A percentile compares a stretch with the other conserved stretches of the same genome.
Evolutionary conservation across 1,140 invertebrate genomes (phyloP).

Genomic region (Nylanderia fulva): DNA sequence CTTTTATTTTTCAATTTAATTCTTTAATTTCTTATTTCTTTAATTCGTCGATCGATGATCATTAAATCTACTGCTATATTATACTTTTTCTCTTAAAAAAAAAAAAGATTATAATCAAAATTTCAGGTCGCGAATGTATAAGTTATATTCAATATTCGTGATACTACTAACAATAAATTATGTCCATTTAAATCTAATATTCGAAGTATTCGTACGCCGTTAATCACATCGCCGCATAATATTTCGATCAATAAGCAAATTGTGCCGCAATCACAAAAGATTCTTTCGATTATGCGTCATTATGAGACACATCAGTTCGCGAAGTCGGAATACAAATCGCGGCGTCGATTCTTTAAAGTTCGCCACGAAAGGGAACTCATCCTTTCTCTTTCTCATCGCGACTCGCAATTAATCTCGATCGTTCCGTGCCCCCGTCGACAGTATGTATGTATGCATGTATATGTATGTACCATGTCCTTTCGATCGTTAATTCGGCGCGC

Average conservation of each 20-base stretch:
- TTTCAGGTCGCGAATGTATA: neutral
- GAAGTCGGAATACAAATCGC: conserved; percentile 33
- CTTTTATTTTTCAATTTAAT: neutral
- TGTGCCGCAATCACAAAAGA: conserved; percentile 2
- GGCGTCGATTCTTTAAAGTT: conserved; percentile 32
- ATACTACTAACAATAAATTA: conserved; percentile 11
- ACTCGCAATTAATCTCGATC: conserved; percentile 74
- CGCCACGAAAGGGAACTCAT: neutral
- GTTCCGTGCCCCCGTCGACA: conserved; percentile 55
- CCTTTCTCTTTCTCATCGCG: conserved; percentile 56
- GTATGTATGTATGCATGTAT: too few relatives aligned
- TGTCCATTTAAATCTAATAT: conserved; percentile 25
- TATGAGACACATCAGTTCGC: conserved; percentile 26
- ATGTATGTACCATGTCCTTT: conserved; percentile 15
- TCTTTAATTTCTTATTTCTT: neutral
- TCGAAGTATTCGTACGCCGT: neutral
- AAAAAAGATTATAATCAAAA: neutral
- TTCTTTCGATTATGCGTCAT: conserved; percentile 32
- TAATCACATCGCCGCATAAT: conserved; percentile 26
- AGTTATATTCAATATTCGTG: neutral
- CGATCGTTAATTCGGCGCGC: conserved; percentile 73
- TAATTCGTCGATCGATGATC: neutral
- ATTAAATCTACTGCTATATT: neutral
- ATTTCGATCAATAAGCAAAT: conserved; percentile 12
- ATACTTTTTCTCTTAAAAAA: neutral